Conservation (phyloP, 2,797 vertebrate species). For the Chaenodraco wilsoni region DNA sequence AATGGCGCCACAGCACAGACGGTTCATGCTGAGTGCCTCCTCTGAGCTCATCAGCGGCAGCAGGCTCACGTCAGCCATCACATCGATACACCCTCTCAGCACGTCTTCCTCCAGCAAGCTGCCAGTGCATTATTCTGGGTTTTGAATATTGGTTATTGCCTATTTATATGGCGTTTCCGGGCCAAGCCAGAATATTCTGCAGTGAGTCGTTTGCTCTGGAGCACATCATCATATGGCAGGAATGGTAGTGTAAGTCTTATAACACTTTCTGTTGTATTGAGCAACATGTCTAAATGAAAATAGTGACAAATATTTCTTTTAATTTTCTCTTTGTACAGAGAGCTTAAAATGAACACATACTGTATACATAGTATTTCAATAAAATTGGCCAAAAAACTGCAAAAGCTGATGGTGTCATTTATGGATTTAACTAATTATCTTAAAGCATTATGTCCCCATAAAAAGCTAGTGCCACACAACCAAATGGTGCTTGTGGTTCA, state of each 20-base stretch:
- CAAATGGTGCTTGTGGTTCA: not conserved
- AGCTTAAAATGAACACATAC: not conserved
- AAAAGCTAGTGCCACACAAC: not conserved
- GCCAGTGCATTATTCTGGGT: slow-evolving; percentile 31
- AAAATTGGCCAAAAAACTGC: not conserved
- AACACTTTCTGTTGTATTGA: not conserved
- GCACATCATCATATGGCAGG: slow-evolving; percentile 17
- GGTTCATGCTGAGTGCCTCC: slow-evolving; percentile 54
- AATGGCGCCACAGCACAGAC: slow-evolving; percentile 57
- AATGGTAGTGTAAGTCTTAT: not conserved
- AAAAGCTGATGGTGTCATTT: not conserved
- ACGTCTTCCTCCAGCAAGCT: slow-evolving; percentile 16
- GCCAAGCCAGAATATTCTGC: slow-evolving; percentile 1
- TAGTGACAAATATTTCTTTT: not conserved
- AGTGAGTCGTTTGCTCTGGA: slow-evolving; percentile 12
- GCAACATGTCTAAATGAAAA: not conserved
- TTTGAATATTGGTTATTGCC: slow-evolving; percentile 52
- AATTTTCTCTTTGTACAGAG: not conserved
- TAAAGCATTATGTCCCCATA: not conserved
- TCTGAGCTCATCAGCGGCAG: slow-evolving; percentile 66
- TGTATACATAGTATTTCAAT: not conserved
- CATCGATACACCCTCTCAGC: slow-evolving; percentile 32
- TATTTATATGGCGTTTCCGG: slow-evolving; percentile 38
- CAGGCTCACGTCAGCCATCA: slow-evolving; percentile 42
- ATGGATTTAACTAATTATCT: not conserved